phyloP scores from a whole-genome alignment of 1,140 invertebrate genomes.

The Chionoecetes opilio region DNA sequence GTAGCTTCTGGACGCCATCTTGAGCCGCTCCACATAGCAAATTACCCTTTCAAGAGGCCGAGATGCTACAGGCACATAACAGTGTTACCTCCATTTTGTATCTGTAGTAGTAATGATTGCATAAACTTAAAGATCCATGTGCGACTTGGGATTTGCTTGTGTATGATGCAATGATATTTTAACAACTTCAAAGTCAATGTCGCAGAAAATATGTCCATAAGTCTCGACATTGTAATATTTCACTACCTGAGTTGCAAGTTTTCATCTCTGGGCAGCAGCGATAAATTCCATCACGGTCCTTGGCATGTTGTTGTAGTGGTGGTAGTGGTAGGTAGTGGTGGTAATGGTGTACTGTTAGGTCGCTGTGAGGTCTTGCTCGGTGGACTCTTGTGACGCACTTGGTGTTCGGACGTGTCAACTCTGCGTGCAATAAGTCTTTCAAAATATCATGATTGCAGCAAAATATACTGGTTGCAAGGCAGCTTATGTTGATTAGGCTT shows the following conservation, averaged over 20 bases:
- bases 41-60: conserved; percentile 61
- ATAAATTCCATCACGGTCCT: conserved; percentile 4
- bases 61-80: conserved; percentile 63
- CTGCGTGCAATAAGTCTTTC: conserved; percentile 79
- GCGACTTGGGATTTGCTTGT: conserved; percentile 53
- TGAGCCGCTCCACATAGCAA: conserved; percentile 56
- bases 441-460: conserved; percentile 67
- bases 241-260: conserved; percentile 28
- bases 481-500: conserved; percentile 78
- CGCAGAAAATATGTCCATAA: conserved; percentile 29
- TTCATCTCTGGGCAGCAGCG: conserved; percentile 24
- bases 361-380: conserved; percentile 62
- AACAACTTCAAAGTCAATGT: conserved; percentile 11
- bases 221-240: conserved; percentile 17
- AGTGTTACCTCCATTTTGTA: conserved; percentile 69
- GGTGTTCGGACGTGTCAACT: conserved; percentile 72
- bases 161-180: conserved; percentile 22
- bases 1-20: conserved; percentile 65
- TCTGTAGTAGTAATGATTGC: conserved; percentile 62
- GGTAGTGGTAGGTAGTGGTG: conserved; percentile 5
- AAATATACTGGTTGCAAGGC: conserved; percentile 72
- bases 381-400: conserved; percentile 70
- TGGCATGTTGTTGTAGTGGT: conserved; percentile 20
- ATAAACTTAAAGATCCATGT: conserved; percentile 49
- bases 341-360: conserved; percentile 3